A percentile compares a stretch with the other conserved stretches of the same genome.
These are phyloP conservation scores for Isichthys henryi DNA, from an alignment of 2,113 vertebrate species.

Conservation along the genomic window DNA sequence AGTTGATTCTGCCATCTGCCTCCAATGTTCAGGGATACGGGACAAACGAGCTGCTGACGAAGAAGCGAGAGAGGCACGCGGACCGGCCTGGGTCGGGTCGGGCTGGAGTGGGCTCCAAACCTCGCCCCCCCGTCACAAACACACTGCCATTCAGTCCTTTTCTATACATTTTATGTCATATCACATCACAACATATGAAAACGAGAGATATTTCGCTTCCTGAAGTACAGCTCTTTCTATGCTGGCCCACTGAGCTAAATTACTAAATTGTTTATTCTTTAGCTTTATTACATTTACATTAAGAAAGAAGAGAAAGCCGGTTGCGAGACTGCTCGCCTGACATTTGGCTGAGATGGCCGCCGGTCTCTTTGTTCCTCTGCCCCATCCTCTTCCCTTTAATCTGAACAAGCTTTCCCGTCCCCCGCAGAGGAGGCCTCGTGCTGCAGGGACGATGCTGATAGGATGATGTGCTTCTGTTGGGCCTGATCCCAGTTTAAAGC, in stretches of 20 bases:
- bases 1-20: slow-evolving; percentile 8
- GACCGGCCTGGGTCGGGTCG: neutral
- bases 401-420: neutral
- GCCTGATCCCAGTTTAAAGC: neutral
- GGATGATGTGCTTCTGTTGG: neutral
- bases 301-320: neutral
- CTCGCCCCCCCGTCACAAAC: neutral
- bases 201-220: neutral
- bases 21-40: neutral
- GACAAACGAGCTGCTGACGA: neutral
- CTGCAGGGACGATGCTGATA: neutral
- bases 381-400: neutral
- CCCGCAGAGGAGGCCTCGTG: neutral
- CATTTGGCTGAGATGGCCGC: neutral
- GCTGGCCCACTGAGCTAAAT: neutral
- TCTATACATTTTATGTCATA: neutral
- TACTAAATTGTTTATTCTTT: neutral
- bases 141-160: neutral
- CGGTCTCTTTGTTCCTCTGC: neutral
- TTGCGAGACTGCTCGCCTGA: neutral
- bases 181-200: neutral
- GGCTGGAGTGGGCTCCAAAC: neutral
- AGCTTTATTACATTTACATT: neutral
- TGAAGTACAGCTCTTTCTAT: neutral
- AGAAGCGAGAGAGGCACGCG: neutral